These are phyloP conservation scores for Drosophila mojavensis DNA, from an alignment of 1,140 invertebrate species.

Conservation along the genomic window DNA sequence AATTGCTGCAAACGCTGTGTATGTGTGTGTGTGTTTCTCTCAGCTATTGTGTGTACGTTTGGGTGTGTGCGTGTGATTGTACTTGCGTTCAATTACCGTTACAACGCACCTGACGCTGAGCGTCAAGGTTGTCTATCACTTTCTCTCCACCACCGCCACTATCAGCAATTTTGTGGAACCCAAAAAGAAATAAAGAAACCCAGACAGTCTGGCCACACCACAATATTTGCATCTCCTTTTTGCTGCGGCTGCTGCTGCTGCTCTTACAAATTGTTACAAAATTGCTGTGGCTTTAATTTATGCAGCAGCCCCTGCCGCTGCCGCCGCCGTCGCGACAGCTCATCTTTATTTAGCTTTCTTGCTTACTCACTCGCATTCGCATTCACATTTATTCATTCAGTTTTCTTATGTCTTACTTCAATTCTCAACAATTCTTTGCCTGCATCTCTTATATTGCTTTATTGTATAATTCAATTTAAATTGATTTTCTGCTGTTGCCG, in stretches of 20 bases:
- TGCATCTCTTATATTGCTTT: slow-evolving; percentile 45
- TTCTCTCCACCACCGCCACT: slow-evolving; percentile 7
- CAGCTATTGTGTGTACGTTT: neutral
- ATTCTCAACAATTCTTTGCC: slow-evolving; percentile 35
- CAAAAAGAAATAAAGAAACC: slow-evolving; percentile 16
- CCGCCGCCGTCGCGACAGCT: slow-evolving; percentile 29
- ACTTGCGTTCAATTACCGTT: slow-evolving; percentile 33
- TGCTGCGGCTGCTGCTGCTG: slow-evolving; percentile 4
- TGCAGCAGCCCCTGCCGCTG: slow-evolving; percentile 37
- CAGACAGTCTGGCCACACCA: slow-evolving; percentile 44
- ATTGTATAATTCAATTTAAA: slow-evolving; percentile 79
- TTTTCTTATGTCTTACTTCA: slow-evolving; percentile 46
- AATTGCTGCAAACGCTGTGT: slow-evolving; percentile 7
- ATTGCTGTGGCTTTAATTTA: slow-evolving; percentile 70
- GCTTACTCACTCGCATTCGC: slow-evolving; percentile 39
- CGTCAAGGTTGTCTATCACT: slow-evolving; percentile 40
- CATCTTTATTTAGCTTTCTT: slow-evolving; percentile 73
- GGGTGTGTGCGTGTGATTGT: neutral
- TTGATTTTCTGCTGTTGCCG: slow-evolving; percentile 60
- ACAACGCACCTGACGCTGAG: slow-evolving; percentile 38
- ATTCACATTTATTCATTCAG: slow-evolving; percentile 65
- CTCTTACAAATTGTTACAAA: slow-evolving; percentile 69
- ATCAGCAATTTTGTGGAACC: slow-evolving; percentile 23
- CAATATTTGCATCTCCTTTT: slow-evolving; percentile 49
- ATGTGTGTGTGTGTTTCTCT: neutral